Conservation (phyloP, 1,140 invertebrate genomes). For the Ladona fulva region DNA sequence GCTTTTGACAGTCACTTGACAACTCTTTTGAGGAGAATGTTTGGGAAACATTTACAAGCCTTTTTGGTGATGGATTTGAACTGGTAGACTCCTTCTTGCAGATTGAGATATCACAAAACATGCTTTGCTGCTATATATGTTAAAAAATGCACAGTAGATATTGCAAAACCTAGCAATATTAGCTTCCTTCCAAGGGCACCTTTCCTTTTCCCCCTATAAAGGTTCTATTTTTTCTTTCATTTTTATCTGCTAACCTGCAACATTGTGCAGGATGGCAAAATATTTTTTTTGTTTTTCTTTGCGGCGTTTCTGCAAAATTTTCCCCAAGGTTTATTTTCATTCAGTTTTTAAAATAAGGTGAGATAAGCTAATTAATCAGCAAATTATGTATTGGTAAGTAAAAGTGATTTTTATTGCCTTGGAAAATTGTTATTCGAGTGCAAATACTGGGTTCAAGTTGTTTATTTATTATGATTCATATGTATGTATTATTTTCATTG, state of each 20-base stretch:
- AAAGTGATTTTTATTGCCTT: conserved; percentile 13
- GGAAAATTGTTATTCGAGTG: background rate
- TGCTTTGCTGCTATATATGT: conserved; percentile 20
- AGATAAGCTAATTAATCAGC: background rate
- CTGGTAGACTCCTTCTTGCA: conserved; percentile 22
- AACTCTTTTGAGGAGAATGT: conserved; percentile 18
- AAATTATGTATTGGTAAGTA: background rate
- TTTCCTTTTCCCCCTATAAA: background rate
- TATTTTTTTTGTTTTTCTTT: background rate
- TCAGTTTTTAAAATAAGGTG: background rate
- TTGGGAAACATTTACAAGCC: conserved; percentile 17
- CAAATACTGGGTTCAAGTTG: background rate
- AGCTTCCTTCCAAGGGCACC: background rate
- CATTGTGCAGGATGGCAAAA: background rate
- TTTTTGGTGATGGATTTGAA: conserved; percentile 25
- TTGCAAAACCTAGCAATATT: conserved; percentile 11
- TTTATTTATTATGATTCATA: background rate
- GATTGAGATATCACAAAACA: conserved; percentile 17
- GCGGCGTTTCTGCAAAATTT: background rate
- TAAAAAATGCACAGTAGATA: conserved; percentile 18
- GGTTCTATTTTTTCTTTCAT: conserved; percentile 3
- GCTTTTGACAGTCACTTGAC: conserved; percentile 29
- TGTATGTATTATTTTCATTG: background rate
- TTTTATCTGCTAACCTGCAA: conserved; percentile 3
- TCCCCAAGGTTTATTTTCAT: background rate